These are phyloP conservation scores for Elymnias hypermnestra DNA, from an alignment of 1,140 invertebrate species.

Conservation along the genomic window DNA sequence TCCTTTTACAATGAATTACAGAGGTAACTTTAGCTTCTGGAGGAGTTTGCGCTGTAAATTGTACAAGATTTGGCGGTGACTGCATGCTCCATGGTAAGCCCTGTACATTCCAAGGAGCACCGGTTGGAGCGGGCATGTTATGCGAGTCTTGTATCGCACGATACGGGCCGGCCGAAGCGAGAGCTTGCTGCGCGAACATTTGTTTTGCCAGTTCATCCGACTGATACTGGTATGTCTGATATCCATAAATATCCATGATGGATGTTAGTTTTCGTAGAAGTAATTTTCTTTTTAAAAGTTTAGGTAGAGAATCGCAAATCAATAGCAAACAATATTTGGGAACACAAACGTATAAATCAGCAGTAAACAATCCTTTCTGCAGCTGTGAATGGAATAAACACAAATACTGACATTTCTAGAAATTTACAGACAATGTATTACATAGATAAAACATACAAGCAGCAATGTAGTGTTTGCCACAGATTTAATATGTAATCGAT, in stretches of 20 bases:
- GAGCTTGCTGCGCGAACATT: constrained; percentile 52
- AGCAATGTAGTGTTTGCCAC: too few species aligned
- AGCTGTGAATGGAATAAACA: too few species aligned
- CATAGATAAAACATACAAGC: too few species aligned
- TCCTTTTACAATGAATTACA: constrained; percentile 56
- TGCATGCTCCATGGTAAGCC: constrained; percentile 58
- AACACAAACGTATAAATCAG: background rate
- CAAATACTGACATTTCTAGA: too few species aligned
- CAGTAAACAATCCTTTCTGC: background rate
- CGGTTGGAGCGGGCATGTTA: constrained; percentile 60
- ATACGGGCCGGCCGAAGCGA: constrained; percentile 31
- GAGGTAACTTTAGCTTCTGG: constrained; percentile 31
- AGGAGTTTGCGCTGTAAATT: constrained; percentile 56
- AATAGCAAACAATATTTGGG: constrained; percentile 7
- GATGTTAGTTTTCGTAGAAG: constrained; percentile 12
- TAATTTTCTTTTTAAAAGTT: background rate
- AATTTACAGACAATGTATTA: too few species aligned
- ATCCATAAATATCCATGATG: constrained; percentile 65
- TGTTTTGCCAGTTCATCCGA: constrained; percentile 57
- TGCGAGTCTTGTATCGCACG: constrained; percentile 36
- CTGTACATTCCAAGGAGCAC: constrained; percentile 64
- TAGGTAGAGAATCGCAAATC: background rate
- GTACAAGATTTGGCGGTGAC: constrained; percentile 57
- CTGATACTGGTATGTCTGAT: constrained; percentile 46
- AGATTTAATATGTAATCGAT: too few species aligned